Percentiles rank a stretch among this genome's conserved stretches.
phyloP scores from a whole-genome alignment of 2,888 invertebrate species.

The Crepidodera aurea region DNA sequence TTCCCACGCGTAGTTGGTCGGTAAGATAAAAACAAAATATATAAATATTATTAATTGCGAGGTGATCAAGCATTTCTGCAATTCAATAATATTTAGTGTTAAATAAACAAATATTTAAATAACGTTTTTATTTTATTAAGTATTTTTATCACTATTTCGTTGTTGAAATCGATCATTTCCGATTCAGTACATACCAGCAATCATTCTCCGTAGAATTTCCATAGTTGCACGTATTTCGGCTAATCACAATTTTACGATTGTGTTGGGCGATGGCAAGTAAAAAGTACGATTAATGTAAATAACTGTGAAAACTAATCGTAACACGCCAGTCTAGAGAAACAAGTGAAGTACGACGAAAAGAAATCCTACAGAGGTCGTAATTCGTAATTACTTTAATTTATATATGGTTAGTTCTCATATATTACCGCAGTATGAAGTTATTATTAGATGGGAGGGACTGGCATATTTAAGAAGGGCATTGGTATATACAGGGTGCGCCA shows the following conservation, averaged over 20 bases:
- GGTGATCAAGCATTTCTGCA: no score
- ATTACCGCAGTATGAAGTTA: background rate
- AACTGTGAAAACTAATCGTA: constrained; percentile 25
- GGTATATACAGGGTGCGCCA: no score
- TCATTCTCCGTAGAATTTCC: constrained; percentile 1
- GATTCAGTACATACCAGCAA: no score
- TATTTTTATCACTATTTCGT: no score
- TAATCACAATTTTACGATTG: constrained; percentile 24
- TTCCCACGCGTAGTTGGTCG: constrained; percentile 9
- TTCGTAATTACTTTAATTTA: constrained; percentile 8
- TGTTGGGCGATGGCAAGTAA: constrained; percentile 11
- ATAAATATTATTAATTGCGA: no score
- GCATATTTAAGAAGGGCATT: no score
- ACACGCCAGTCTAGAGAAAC: constrained; percentile 11
- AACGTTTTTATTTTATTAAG: no score
- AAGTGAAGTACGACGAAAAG: constrained; percentile 19
- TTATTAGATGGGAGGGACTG: no score
- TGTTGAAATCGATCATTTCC: no score
- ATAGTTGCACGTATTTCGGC: constrained; percentile 25
- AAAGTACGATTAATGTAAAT: constrained; percentile 18
- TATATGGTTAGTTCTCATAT: constrained; percentile 2
- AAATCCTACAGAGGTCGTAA: constrained; percentile 8
- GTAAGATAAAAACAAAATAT: constrained; percentile 1
- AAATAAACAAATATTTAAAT: no score
- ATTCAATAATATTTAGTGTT: no score